Conservation (phyloP, 2,797 vertebrate species). For the Rhinella marina region DNA sequence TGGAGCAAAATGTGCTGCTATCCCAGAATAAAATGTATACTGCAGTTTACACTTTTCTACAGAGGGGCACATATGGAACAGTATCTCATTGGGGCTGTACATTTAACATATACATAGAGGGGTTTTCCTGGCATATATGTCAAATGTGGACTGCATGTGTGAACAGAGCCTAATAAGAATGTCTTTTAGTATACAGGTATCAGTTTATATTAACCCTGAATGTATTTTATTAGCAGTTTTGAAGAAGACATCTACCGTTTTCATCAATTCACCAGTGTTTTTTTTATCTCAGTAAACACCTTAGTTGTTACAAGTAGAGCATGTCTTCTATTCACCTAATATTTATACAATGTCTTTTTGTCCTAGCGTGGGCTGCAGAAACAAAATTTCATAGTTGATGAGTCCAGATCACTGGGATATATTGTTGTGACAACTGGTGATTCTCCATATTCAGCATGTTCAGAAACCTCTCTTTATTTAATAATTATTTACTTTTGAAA, state of each 20-base stretch:
- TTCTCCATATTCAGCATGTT: neutral
- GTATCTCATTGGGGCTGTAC: too few species aligned
- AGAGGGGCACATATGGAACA: too few species aligned
- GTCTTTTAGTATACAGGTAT: neutral
- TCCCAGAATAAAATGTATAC: too few species aligned
- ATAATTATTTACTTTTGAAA: neutral
- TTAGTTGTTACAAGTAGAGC: neutral
- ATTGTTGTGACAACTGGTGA: slow-evolving; percentile 6
- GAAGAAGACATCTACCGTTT: neutral
- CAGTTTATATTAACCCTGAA: neutral
- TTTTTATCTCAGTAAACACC: neutral
- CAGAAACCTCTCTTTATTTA: neutral
- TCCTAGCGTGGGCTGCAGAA: neutral
- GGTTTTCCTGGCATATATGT: too few species aligned
- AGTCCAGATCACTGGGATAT: slow-evolving; percentile 5
- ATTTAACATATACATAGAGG: too few species aligned
- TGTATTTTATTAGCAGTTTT: neutral
- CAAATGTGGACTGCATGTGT: too few species aligned
- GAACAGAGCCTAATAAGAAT: too few species aligned
- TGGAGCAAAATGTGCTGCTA: too few species aligned
- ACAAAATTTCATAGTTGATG: neutral
- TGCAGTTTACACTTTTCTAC: too few species aligned
- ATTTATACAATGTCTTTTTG: neutral
- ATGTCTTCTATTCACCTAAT: neutral
- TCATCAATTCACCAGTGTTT: neutral